Percentiles rank a stretch among this genome's conserved stretches.
Evolutionary conservation across 2,797 vertebrate species (phyloP).

Genomic region (Pterois miles): DNA sequence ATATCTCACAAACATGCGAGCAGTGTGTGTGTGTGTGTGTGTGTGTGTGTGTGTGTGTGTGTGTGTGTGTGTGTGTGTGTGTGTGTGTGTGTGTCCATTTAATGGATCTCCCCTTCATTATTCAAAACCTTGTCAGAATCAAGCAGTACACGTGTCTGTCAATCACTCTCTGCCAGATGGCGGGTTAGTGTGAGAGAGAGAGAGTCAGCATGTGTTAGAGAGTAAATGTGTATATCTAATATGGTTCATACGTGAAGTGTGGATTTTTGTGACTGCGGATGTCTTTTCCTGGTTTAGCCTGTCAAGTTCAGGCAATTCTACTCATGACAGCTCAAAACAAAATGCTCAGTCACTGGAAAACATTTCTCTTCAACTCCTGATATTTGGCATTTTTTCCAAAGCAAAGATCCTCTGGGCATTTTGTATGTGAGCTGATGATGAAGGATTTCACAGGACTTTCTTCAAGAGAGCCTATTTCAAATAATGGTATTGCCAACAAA

Average conservation of each 20-base stretch:
- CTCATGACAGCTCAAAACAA: constrained; percentile 23
- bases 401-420: constrained; percentile 14
- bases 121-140: constrained; percentile 54
- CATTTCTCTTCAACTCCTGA: constrained; percentile 37
- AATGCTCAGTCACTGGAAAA: constrained; percentile 28
- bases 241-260: neutral
- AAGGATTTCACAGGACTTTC: neutral
- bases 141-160: constrained; percentile 37
- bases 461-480: neutral
- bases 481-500: neutral
- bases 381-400: constrained; percentile 48
- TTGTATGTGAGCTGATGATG: constrained; percentile 38
- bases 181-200: constrained; percentile 10
- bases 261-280: constrained; percentile 1
- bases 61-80: neutral
- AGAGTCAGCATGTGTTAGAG: constrained; percentile 10
- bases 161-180: constrained; percentile 61
- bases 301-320: constrained; percentile 14
- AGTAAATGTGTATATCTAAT: constrained; percentile 5
- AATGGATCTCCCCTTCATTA: constrained; percentile 55
- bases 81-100: constrained; percentile 3
- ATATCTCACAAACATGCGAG: constrained; percentile 36
- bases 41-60: neutral
- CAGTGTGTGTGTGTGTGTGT: neutral
- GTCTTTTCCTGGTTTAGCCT: constrained; percentile 23